Percentiles rank a stretch among this genome's conserved stretches.
Conservation (phyloP, 2,888 invertebrate species). For the Galeruca laticollis region DNA sequence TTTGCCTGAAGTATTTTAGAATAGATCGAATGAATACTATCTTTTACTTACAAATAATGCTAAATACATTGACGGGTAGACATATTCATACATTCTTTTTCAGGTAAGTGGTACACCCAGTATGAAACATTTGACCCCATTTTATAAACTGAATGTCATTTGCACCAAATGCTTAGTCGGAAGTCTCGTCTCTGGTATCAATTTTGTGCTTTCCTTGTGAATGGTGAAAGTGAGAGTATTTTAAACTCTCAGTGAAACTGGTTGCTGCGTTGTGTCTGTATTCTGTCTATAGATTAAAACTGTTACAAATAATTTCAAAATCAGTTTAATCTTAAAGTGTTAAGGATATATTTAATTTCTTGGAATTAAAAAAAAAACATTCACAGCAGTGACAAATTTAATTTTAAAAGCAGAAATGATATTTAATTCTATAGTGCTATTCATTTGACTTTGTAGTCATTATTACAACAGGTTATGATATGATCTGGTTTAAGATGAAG, state of each 20-base stretch:
- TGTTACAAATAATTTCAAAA: not conserved
- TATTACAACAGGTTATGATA: no score
- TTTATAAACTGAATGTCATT: not conserved
- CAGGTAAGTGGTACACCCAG: not conserved
- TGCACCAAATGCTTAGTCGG: not conserved
- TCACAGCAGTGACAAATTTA: no score
- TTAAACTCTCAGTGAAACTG: slow-evolving; percentile 23
- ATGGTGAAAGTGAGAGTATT: slow-evolving; percentile 53
- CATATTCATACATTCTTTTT: not conserved
- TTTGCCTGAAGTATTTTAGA: no score
- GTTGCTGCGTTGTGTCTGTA: not conserved
- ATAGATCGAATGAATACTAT: no score
- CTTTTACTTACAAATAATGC: no score
- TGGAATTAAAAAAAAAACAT: not conserved
- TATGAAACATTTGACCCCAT: not conserved
- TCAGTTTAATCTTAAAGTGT: not conserved
- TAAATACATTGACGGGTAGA: no score
- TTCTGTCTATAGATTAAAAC: not conserved
- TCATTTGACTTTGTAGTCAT: no score
- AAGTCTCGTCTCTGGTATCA: slow-evolving; percentile 28
- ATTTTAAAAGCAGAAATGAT: no score
- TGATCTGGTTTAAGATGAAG: no score
- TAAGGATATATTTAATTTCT: not conserved
- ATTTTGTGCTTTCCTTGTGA: slow-evolving; percentile 53
- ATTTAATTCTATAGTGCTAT: no score